Evolutionary conservation across 2,888 invertebrate genomes (phyloP).

Genomic region (Pachymerium ferrugineum): DNA sequence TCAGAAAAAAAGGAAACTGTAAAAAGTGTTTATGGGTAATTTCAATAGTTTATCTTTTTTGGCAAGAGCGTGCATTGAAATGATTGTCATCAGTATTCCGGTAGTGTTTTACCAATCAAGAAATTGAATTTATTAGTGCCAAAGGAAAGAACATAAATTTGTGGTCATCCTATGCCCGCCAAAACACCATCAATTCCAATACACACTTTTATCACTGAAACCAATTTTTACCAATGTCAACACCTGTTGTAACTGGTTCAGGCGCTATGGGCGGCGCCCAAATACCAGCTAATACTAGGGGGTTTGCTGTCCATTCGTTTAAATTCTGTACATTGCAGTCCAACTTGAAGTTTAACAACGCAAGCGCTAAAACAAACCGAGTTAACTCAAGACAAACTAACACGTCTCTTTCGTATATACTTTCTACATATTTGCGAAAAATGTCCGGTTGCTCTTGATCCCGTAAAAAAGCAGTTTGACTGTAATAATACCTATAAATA

Average conservation of each 20-base stretch:
- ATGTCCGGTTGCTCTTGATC: slow-evolving; percentile 75
- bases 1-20: slow-evolving; percentile 27
- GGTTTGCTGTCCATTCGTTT: slow-evolving; percentile 81
- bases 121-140: too few species aligned
- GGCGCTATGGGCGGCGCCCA: slow-evolving; percentile 75
- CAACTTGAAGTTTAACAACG: slow-evolving; percentile 50
- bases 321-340: slow-evolving; percentile 79
- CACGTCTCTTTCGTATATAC: slow-evolving; percentile 49
- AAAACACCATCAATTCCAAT: too few species aligned
- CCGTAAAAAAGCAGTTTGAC: slow-evolving; percentile 70
- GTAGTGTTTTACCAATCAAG: too few species aligned
- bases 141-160: too few species aligned
- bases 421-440: slow-evolving; percentile 67
- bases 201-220: neutral
- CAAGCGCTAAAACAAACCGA: neutral
- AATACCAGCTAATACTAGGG: slow-evolving; percentile 74
- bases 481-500: slow-evolving; percentile 64
- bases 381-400: neutral
- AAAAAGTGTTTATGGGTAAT: too few species aligned
- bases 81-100: too few species aligned
- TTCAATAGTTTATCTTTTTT: too few species aligned
- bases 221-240: slow-evolving; percentile 59
- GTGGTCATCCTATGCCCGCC: too few species aligned
- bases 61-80: too few species aligned
- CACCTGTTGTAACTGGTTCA: slow-evolving; percentile 57